These are phyloP conservation scores for Ditula angustiorana DNA, from an alignment of 2,888 invertebrate species.

Conservation along the genomic window DNA sequence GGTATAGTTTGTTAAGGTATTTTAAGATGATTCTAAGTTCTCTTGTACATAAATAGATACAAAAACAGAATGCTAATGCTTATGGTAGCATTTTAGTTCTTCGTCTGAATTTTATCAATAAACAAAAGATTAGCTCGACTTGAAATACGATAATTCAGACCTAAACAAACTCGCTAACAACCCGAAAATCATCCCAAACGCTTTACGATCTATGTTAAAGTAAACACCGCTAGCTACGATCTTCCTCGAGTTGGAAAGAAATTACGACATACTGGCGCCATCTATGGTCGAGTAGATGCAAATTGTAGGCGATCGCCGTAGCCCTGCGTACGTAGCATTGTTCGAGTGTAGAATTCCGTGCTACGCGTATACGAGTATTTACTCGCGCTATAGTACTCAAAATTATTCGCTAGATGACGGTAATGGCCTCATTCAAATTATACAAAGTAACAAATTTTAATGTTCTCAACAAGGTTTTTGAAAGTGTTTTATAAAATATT, in stretches of 20 bases:
- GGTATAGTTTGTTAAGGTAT: too few relatives aligned
- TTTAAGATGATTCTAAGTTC: too few relatives aligned
- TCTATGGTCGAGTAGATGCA: slow-evolving; percentile 35
- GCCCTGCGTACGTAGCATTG: slow-evolving; percentile 7
- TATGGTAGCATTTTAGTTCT: too few relatives aligned
- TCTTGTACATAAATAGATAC: too few relatives aligned
- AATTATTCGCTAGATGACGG: slow-evolving; percentile 45
- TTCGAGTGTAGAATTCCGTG: slow-evolving; percentile 3
- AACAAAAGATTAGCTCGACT: slow-evolving; percentile 16
- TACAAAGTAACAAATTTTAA: not conserved
- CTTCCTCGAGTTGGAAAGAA: slow-evolving; percentile 2
- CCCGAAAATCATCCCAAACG: slow-evolving; percentile 11
- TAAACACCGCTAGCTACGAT: slow-evolving; percentile 1
- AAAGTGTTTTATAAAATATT: too few relatives aligned
- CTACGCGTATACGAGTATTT: slow-evolving; percentile 10
- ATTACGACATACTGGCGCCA: slow-evolving; percentile 40
- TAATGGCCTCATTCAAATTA: slow-evolving; percentile 12
- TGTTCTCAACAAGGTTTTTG: too few relatives aligned
- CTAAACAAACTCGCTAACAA: slow-evolving; percentile 31
- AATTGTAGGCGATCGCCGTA: slow-evolving; percentile 9
- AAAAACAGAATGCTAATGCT: too few relatives aligned
- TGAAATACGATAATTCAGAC: slow-evolving; percentile 23
- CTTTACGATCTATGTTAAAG: too few relatives aligned
- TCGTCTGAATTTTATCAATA: slow-evolving; percentile 8
- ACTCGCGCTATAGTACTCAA: slow-evolving; percentile 17